Evolutionary conservation across 1,140 invertebrate genomes (phyloP), one percentile per base, ranked within the genome.

Genomic region (Drosophila nebulosa): DNA sequence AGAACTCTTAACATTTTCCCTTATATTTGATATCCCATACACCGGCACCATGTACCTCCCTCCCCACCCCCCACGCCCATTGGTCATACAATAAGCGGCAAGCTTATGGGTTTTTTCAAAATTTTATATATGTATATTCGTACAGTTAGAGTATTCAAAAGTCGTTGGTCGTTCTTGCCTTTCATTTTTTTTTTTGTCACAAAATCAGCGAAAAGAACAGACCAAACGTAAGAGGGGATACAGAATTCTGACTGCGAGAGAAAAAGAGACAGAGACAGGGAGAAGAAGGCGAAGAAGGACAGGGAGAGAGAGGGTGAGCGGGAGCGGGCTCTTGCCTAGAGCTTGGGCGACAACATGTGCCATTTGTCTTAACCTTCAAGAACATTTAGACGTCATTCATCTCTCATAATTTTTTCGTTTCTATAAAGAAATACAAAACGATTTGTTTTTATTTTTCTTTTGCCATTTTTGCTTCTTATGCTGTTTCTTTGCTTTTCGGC

Each of bases 311-410:
- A 42, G 39, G 1, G 16, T 18, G 14, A 9, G 16, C 18, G 39
- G 2, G 16, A 46, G 39, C 9, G 36, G 9, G 6, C 1, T n/a
- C n/a, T 39, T 2, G 14, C 39, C 46, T 3, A 18, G 55, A 30
- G 55, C 56, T 21, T 21, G 58, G 66, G 78, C 78, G 78, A 74
- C 78, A 81, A 83, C 81, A 63, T 81, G 71, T 66, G 74, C 74
- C 78, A 85, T 89, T 89, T 85, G 75, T 89, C 78, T 81, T 89
- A 85, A 90, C 86, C 86, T 89, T 89, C 80, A 79, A 70, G 71
- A 73, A 59, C 78, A 85, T 89, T 85, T 83, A 79, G 86, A 89
- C 86, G 86, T 89, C 86, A 89, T 86, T 79, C 86, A 86, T 90
- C 71, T 89, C 67, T 84, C 79, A 79, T 89, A 84, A 81, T 79